Evolutionary conservation across 2,888 invertebrate species (phyloP), one percentile per base, ranked within the genome.

Genomic region (Drosophila lutescens): DNA sequence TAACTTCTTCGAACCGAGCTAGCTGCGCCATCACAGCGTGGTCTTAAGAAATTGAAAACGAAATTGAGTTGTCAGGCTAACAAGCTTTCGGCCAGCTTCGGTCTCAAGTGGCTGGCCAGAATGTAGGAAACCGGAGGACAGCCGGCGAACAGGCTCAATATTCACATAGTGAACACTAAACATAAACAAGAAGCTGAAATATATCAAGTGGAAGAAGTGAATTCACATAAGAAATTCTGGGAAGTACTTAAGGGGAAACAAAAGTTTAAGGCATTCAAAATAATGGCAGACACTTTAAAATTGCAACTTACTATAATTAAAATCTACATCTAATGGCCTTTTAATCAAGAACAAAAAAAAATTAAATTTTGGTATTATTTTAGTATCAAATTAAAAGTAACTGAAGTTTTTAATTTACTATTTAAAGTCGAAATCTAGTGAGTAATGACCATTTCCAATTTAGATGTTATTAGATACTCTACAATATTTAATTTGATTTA

Each of bases 11-110:
- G 50, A 12, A 54, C 49, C 49, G 49, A 49, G 17, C 49, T 49
- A 17, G 32, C 49, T 20, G 17, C 50, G 43, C 44, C 56, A 56
- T 32, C 54, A 47, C 57, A 54, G 57, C 50, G 50, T 66, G 41
- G 65, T 70, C 65, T 74, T 62, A 68, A 71, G 72, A 75, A 85
- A 85, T 82, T 85, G 86, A 87, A 85, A 81, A 82, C 69, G 63
- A 82, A 87, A 82, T 82, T 86, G 88, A 82, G 88, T 82, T 82
- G 80, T 77, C 72, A 73, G 82, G 62, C 59, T 76, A 81, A 82
- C 86, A 82, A 87, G 88, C 77, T 79, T 68, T 72, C 49, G 68
- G 71, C 68, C 56, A 57, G 57, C 43, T 74, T 44, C 46, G 56
- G 54, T 80, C 80, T 75, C 86, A 70, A 83, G 86, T 70, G 86